Conservation (phyloP, 1,140 invertebrate species). For the Drosophila jambulina region DNA sequence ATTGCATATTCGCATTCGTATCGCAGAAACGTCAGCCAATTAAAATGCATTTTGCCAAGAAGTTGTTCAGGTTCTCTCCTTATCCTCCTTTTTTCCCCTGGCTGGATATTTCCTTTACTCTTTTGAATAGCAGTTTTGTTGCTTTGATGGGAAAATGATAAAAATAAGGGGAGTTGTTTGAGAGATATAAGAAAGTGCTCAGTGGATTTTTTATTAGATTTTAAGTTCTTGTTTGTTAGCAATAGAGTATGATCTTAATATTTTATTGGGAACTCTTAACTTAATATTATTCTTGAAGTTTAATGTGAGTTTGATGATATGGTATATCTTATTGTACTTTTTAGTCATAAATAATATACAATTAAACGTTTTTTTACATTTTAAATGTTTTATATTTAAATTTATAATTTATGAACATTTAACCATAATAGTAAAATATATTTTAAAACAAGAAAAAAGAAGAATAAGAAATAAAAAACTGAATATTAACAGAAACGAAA, state of each 20-base stretch:
- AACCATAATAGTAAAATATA: no score
- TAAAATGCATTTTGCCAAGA: slow-evolving; percentile 80
- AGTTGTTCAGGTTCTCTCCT: slow-evolving; percentile 46
- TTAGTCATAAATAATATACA: no score
- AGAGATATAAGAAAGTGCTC: not conserved
- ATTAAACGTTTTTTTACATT: not conserved
- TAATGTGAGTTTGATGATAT: no score
- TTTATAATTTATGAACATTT: not conserved
- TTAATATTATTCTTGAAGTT: not conserved
- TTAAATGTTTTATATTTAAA: not conserved
- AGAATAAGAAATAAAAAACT: no score
- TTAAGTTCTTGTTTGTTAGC: not conserved
- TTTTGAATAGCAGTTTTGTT: slow-evolving; percentile 41
- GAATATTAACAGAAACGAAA: not conserved
- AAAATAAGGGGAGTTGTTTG: slow-evolving; percentile 1
- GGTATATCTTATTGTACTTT: not conserved
- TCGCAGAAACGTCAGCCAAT: slow-evolving; percentile 73
- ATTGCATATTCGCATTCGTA: slow-evolving; percentile 72
- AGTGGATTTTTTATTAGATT: slow-evolving; percentile 1
- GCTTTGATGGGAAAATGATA: slow-evolving; percentile 28
- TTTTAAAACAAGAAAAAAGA: no score
- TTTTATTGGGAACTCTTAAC: not conserved
- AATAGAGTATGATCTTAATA: not conserved
- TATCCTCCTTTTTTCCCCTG: not conserved
- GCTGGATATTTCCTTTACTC: slow-evolving; percentile 26